Base-by-base conservation (phyloP, 1,140 invertebrate species). In the Papilio helenus region DNA sequence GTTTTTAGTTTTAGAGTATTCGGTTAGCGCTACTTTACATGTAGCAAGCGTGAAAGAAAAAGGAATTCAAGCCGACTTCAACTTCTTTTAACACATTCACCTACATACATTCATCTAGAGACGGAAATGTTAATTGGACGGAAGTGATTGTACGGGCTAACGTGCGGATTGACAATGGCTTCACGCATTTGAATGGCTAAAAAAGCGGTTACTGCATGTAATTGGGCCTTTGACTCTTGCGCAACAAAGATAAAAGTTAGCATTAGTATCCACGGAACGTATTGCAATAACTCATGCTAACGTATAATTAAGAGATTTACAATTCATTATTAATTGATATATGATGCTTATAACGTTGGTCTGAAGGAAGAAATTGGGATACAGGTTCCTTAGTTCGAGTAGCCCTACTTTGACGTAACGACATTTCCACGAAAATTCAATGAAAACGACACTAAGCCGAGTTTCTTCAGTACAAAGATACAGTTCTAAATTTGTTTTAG, bases 51-150 rank as follows among this genome's bases (percentile, higher is more conserved):
- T 2, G 20, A 65, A 65, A 26, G 14, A 14, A 5, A 65, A 68
- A 29, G 12, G 26, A 68, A 68, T 68, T 68, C 3, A 68, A 2
- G 29, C 14, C 61, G 26, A 68, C 14, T 29, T 1, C 4, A 29
- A 65, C 26, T 74, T 42, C 34, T 42, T 46, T 74, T 51, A 76
- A 76, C 39, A 34, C 55, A 65, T 77, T 65, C 76, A 65, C 55
- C 76, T 77, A 65, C 55, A 61, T 73, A 55, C 46, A 44, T 55
- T 55, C 20, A 46, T 61, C 61, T 58, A 23, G n/a, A 77, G 39
- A 76, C 29, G 73, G 73, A 76, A 51, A 76, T 76, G 49, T 76
- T 55, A 76, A 76, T 77, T 16, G 76, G 76, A 58, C 76, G 76
- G 76, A 77, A 77, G 76, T 61, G 72, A 74, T 74, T 74, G 72